A percentile compares a stretch with the other conserved stretches of the same genome.
Conservation (phyloP, 2,797 vertebrate genomes). For the Strix occidentalis region DNA sequence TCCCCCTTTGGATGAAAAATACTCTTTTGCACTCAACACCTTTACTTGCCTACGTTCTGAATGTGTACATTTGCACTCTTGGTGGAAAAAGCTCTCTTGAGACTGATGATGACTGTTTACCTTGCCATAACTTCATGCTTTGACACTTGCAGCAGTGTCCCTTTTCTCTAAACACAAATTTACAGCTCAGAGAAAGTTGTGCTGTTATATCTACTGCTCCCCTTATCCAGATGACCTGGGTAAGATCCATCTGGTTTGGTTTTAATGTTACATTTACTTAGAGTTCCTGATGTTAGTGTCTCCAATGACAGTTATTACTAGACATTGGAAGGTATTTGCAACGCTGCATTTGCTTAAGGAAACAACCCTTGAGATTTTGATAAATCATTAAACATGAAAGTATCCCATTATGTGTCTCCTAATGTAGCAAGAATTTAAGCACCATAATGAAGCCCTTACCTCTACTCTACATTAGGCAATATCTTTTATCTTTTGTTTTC, state of each 20-base stretch:
- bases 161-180: not conserved
- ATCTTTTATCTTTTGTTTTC: slow-evolving; percentile 8
- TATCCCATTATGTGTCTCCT: not conserved
- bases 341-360: not conserved
- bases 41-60: not conserved
- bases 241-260: not conserved
- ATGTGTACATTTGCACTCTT: not conserved
- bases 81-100: not conserved
- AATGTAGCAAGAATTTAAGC: not conserved
- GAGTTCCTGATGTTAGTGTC: not conserved
- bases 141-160: not conserved
- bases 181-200: not conserved
- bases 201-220: not conserved
- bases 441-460: not conserved
- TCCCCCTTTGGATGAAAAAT: not conserved
- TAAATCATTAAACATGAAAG: not conserved
- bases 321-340: not conserved
- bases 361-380: not conserved
- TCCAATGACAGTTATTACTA: not conserved
- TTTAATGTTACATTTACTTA: not conserved
- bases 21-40: not conserved
- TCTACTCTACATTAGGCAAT: not conserved
- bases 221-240: not conserved
- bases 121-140: not conserved
- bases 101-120: not conserved